Evolutionary conservation across 2,797 vertebrate genomes (phyloP).

Genomic region (Centroberyx gerrardi): DNA sequence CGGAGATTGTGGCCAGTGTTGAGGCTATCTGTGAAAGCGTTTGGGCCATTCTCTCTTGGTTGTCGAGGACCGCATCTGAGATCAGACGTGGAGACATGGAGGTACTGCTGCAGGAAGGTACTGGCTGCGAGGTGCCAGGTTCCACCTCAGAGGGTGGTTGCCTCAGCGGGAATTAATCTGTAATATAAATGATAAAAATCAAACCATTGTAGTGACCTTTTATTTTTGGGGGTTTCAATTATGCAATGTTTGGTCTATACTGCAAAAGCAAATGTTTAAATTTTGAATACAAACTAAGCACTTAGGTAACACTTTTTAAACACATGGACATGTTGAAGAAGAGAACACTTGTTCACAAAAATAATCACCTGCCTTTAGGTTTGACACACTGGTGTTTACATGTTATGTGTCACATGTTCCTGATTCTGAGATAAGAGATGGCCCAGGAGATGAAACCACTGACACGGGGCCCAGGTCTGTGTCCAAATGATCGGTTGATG

Average conservation of each 20-base stretch:
- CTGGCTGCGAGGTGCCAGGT: neutral
- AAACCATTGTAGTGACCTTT: neutral
- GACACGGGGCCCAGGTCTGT: too few relatives aligned
- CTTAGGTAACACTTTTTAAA: neutral
- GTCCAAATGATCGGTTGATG: too few relatives aligned
- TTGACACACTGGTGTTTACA: too few relatives aligned
- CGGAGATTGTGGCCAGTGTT: neutral
- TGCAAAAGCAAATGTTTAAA: slow-evolving; percentile 16
- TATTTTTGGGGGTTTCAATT: neutral
- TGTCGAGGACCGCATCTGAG: slow-evolving; percentile 4
- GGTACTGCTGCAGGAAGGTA: neutral
- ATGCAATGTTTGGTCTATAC: slow-evolving; percentile 7
- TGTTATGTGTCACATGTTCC: too few relatives aligned
- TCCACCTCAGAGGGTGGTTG: slow-evolving; percentile 12
- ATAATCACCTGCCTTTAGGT: too few relatives aligned
- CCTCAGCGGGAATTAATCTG: slow-evolving; percentile 8
- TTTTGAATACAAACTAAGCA: slow-evolving; percentile 18
- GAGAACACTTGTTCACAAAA: too few relatives aligned
- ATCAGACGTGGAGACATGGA: slow-evolving; percentile 3
- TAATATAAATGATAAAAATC: slow-evolving; percentile 16
- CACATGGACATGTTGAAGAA: too few relatives aligned
- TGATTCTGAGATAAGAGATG: too few relatives aligned
- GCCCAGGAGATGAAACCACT: too few relatives aligned
- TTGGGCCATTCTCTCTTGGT: slow-evolving; percentile 13
- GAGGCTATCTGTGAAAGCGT: slow-evolving; percentile 14